Base-by-base conservation (phyloP, 2,113 vertebrate species). In the Prunella himalayana region DNA sequence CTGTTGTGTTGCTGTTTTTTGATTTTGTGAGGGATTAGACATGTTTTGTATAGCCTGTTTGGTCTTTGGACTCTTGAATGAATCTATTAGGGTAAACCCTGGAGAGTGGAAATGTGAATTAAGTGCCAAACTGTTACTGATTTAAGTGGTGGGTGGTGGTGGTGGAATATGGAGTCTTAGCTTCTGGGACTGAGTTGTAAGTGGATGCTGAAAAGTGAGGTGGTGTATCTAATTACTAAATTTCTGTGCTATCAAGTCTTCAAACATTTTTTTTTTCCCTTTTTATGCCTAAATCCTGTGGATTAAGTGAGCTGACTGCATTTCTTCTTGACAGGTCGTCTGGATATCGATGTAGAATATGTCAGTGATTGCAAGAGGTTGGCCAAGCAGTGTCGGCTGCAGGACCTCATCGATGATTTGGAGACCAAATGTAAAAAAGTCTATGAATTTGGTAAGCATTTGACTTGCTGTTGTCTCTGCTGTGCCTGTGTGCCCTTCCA, bases 371-470 rank as follows among this genome's bases (percentile, higher is more conserved):
- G 98, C 80, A 99, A 98, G 93, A 98, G 99, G 65, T 97, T 99
- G 65, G 99, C 99, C 80, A 99, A 99, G 93, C 99, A 99, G 97
- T 99, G 99, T 94, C 98, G 98, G 86, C 98, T 99, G 95, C 96
- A 98, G 64, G 98, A 98, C 88, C 98, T 99, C 71, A 99, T 99
- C 0, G 97, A 98, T 9, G 98, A 99, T 92, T 98, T 99, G 95
- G 99, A 99, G 94, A 98, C 98, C 94, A 99, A 99, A 96, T 99
- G 98, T 82, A 99, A 99, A 97, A 98, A 99, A 94, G 98, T 99
- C 76, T 99, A 99, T 78, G 98, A 99, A 92, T 99, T 99, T 86
- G 99, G 99, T 99, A 98, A 97, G 98, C 49, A 17, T 72, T 75
- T 77, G 66, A 49, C 61, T 78, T 64, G 15, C 28, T 57, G 6